Conservation (phyloP, 2,797 vertebrate species). For the Tamandua tetradactyla region DNA sequence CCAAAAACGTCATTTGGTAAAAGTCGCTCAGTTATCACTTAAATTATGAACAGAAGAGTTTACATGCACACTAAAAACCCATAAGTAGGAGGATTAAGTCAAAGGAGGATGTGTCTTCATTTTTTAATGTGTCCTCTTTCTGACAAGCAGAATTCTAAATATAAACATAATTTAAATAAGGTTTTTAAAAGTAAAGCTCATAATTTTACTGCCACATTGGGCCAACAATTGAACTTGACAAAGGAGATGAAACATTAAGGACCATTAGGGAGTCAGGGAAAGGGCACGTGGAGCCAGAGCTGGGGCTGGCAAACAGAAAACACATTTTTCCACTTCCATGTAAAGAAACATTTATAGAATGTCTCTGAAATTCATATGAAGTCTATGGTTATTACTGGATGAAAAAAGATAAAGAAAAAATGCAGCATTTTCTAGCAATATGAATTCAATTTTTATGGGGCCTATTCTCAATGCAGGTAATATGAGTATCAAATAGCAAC, state of each 20-base stretch:
- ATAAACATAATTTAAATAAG: conserved; percentile 30
- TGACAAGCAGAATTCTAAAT: neutral
- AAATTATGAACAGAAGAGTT: conserved; percentile 59
- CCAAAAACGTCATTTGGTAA: conserved; percentile 60
- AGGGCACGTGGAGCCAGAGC: neutral
- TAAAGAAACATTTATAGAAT: neutral
- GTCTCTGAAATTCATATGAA: neutral
- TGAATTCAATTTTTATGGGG: neutral
- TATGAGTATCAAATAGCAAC: neutral
- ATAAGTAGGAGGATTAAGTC: neutral
- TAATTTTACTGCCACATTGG: neutral
- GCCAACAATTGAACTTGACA: neutral
- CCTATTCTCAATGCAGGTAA: neutral
- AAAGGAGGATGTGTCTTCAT: neutral
- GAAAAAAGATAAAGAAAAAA: neutral
- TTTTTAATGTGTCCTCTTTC: neutral
- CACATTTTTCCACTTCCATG: neutral
- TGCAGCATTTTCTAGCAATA: neutral
- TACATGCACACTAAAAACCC: neutral
- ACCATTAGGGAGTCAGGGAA: neutral
- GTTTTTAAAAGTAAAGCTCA: neutral
- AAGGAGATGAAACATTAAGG: neutral
- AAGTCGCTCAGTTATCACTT: conserved; percentile 58
- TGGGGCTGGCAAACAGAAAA: neutral
- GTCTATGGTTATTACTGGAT: neutral